Conservation (phyloP, 2,797 vertebrate species). For the Typhlichthys subterraneus region DNA sequence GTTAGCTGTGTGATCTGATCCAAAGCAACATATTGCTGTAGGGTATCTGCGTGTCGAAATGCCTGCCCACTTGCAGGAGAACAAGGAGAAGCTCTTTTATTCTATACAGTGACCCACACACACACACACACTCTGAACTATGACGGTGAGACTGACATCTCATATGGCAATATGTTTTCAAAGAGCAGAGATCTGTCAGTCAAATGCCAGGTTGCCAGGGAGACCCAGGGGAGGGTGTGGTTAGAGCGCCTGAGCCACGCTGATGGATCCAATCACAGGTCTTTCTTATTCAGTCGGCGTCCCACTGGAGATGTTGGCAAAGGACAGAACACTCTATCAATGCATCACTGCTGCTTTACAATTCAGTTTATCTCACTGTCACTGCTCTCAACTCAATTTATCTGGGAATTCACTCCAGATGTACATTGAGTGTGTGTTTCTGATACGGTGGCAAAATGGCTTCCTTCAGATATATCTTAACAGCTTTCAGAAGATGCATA, state of each 20-base stretch:
- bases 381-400: constrained; percentile 67
- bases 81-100: constrained; percentile 19
- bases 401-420: constrained; percentile 57
- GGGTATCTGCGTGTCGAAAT: constrained; percentile 22
- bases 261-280: constrained; percentile 60
- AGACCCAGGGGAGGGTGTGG: constrained; percentile 8
- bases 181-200: constrained; percentile 30
- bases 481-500: constrained; percentile 70
- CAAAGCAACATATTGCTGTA: constrained; percentile 21
- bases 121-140: no score
- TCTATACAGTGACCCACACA: constrained; percentile 11
- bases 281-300: constrained; percentile 46
- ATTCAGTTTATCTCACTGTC: constrained; percentile 63
- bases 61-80: constrained; percentile 32
- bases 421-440: constrained; percentile 46
- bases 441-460: constrained; percentile 59
- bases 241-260: constrained; percentile 25
- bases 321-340: constrained; percentile 56
- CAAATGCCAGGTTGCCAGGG: constrained; percentile 8
- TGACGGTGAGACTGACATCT: constrained; percentile 7
- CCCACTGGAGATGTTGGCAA: constrained; percentile 51
- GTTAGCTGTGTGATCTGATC: constrained; percentile 43
- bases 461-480: constrained; percentile 64
- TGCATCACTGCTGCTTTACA: constrained; percentile 63
- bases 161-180: constrained; percentile 20